phyloP scores from a whole-genome alignment of 2,113 vertebrate genomes.

The Podiceps cristatus region DNA sequence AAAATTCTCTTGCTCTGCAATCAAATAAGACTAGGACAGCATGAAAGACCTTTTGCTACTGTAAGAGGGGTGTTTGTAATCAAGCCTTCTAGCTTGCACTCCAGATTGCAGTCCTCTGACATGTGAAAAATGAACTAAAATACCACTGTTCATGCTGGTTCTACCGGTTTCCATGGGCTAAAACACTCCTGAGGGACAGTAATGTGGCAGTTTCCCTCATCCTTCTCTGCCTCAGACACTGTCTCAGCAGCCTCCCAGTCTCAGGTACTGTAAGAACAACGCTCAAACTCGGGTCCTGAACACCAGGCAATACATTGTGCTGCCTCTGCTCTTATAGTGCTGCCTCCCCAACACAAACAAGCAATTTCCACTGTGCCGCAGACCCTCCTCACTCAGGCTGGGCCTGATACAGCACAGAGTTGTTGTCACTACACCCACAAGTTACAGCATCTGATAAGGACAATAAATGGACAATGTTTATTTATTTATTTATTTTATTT shows the following conservation, averaged over 20 bases:
- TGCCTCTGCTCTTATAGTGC: background rate
- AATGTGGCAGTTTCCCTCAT: background rate
- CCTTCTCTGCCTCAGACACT: background rate
- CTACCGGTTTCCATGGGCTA: background rate
- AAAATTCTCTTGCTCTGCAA: background rate
- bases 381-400: background rate
- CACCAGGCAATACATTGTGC: background rate
- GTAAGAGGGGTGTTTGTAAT: background rate
- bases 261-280: background rate
- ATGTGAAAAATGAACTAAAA: background rate
- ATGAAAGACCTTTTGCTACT: background rate
- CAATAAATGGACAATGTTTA: background rate
- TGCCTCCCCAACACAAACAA: background rate
- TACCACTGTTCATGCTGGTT: background rate
- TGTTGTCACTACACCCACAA: background rate
- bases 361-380: background rate
- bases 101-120: background rate
- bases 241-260: background rate
- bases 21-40: background rate
- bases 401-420: background rate
- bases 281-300: background rate
- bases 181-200: background rate
- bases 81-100: background rate
- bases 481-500: background rate
- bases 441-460: background rate